Evolutionary conservation across 2,797 vertebrate species (phyloP).

Genomic region (Epinephelus malabaricus): DNA sequence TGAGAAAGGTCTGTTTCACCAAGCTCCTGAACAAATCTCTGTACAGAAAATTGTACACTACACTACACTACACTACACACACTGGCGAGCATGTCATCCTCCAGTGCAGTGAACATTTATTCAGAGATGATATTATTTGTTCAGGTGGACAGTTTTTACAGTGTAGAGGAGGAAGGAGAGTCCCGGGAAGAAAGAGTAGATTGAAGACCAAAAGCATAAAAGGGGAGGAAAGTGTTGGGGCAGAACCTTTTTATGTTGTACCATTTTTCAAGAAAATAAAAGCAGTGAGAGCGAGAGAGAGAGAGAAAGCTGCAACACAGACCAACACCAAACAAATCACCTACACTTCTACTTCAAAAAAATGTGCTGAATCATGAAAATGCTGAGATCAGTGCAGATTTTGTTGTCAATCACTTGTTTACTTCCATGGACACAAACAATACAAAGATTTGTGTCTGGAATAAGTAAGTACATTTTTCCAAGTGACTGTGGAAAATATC

Average conservation of each 20-base stretch:
- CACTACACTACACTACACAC: neutral
- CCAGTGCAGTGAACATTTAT: constrained; percentile 10
- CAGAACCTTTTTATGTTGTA: constrained; percentile 27
- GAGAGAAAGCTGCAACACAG: neutral
- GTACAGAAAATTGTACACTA: neutral
- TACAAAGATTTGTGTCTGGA: constrained; percentile 33
- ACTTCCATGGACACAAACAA: constrained; percentile 28
- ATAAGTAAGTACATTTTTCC: constrained; percentile 16
- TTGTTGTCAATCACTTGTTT: constrained; percentile 40
- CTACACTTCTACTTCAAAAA: constrained; percentile 3
- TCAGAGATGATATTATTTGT: constrained; percentile 30
- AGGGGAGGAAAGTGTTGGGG: constrained; percentile 1
- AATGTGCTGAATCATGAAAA: constrained; percentile 53
- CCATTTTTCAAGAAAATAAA: constrained; percentile 32
- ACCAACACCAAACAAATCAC: constrained; percentile 8
- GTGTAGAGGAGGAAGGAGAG: neutral
- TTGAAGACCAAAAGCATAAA: constrained; percentile 21
- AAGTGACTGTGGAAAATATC: neutral
- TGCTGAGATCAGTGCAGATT: constrained; percentile 35
- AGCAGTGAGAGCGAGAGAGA: neutral
- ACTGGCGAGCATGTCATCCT: neutral
- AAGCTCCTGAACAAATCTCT: neutral
- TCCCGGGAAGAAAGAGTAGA: constrained; percentile 18
- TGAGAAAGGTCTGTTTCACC: neutral
- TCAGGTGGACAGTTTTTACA: constrained; percentile 39